Conservation (phyloP, 64 coral and sea anemone genomes). For the Porites lutea region DNA sequence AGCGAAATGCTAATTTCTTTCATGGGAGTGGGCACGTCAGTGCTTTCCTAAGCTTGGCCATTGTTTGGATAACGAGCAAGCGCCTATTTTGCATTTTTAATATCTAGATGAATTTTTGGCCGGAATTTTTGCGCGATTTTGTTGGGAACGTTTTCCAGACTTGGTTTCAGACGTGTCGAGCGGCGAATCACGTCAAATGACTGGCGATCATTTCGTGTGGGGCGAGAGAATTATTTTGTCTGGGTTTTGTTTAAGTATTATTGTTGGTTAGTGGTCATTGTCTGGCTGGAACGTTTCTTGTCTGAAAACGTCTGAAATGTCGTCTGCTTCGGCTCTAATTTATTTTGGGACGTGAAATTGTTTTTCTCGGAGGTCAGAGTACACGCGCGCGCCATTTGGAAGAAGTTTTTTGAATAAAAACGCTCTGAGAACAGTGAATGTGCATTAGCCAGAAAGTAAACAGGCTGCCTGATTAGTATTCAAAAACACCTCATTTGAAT, state of each 20-base stretch:
- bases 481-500: conserved; percentile 49
- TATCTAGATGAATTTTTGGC: conserved; percentile 46
- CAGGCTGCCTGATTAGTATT: conserved; percentile 48
- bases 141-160: conserved; percentile 1
- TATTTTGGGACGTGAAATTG: conserved; percentile 85
- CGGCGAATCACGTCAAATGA: conserved; percentile 70
- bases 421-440: conserved; percentile 7
- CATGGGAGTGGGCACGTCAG: conserved; percentile 50
- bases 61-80: conserved; percentile 75
- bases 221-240: conserved; percentile 93
- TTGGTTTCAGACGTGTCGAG: conserved; percentile 42
- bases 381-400: conserved; percentile 13
- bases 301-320: conserved; percentile 96
- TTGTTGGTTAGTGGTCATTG: conserved; percentile 99
- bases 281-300: conserved; percentile 90
- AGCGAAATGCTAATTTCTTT: conserved; percentile 74
- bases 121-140: conserved; percentile 27
- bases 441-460: conserved; percentile 24
- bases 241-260: conserved; percentile 99
- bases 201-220: conserved; percentile 79
- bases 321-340: conserved; percentile 84
- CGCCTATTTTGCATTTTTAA: conserved; percentile 84
- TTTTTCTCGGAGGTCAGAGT: conserved; percentile 61
- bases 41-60: conserved; percentile 60
- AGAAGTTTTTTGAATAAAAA: neutral